Evolutionary conservation across 2,888 invertebrate species (phyloP), one percentile per base, ranked within the genome.

Genomic region (Meliscaeva auricollis): DNA sequence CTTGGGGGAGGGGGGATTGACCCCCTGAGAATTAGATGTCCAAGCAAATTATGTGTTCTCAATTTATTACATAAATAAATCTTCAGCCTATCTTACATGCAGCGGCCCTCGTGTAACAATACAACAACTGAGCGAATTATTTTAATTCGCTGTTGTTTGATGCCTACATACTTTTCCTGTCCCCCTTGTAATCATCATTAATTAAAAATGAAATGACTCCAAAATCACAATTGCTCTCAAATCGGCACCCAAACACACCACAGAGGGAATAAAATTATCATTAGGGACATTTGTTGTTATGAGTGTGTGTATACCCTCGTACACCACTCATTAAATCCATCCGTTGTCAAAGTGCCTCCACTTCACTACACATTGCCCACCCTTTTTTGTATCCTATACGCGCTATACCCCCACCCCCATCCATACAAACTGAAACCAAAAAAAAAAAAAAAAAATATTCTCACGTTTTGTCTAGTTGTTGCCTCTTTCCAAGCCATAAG

Each of bases 221-320:
- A 62, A 73, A 85, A 76, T 85, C 72, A 81, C 76, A 80, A 77
- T 80, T 69, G 64, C 85, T 81, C 81, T 81, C 69, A 85, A 81
- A 85, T 85, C 81, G 85, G 62, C 76, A 80, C 76, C 81, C 73
- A 69, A 85, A 66, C 81, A 85, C 72, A 85, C 85, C 85, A 62
- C 81, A 85, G 69, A 60, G 76, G 73, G 85, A 85, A 85, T 81
- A 85, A 85, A 85, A 85, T 85, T 85, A 85, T 85, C 85, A 85
- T 85, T 85, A 81, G 76, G 85, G 76, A 73, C 85, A 85, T 85
- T 84, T 85, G 80, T 85, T 85, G 80, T 56, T 56, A 2, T 44
- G 15, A 78, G 15, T 83, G 56, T 80, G 41, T 60, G 41, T 38
- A 8, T 32, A 22, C 30, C 46, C 64, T 38, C 38, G 38, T 38